These are phyloP conservation scores for Papilio aristodemus DNA, from an alignment of 1,140 invertebrate genomes.

Conservation along the genomic window DNA sequence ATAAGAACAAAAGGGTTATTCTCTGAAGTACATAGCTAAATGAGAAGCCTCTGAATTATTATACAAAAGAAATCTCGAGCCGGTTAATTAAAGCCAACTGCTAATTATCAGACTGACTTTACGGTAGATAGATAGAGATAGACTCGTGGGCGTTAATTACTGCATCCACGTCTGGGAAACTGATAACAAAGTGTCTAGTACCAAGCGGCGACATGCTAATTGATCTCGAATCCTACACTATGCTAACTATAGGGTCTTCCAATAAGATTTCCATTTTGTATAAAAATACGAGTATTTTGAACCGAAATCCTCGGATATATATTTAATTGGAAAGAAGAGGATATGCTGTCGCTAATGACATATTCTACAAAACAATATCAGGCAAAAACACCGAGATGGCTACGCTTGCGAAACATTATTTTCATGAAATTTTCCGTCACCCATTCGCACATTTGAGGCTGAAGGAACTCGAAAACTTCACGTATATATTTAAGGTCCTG, in stretches of 20 bases:
- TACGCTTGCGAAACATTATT: too few relatives aligned
- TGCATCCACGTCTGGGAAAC: background rate
- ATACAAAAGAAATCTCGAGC: slow-evolving; percentile 18
- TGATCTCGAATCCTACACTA: background rate
- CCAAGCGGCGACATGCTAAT: background rate
- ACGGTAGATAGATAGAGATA: slow-evolving; percentile 28
- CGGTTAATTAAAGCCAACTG: slow-evolving; percentile 16
- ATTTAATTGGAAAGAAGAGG: too few relatives aligned
- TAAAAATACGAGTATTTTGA: too few relatives aligned
- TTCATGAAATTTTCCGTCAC: too few relatives aligned
- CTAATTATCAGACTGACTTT: slow-evolving; percentile 5
- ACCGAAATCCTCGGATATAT: too few relatives aligned
- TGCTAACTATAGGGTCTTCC: background rate
- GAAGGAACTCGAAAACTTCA: too few relatives aligned
- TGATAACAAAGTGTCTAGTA: background rate
- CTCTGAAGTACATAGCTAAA: slow-evolving; percentile 9
- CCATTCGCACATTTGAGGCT: too few relatives aligned
- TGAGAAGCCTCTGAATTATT: slow-evolving; percentile 2
- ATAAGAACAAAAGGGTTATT: slow-evolving; percentile 15
- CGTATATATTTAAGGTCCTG: too few relatives aligned
- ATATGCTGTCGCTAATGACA: too few relatives aligned
- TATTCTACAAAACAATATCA: too few relatives aligned
- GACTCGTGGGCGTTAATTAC: background rate
- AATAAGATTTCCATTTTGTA: too few relatives aligned
- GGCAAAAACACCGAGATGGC: too few relatives aligned